phyloP scores from a whole-genome alignment of 2,113 vertebrate genomes.

The Pachycephala philippinensis region DNA sequence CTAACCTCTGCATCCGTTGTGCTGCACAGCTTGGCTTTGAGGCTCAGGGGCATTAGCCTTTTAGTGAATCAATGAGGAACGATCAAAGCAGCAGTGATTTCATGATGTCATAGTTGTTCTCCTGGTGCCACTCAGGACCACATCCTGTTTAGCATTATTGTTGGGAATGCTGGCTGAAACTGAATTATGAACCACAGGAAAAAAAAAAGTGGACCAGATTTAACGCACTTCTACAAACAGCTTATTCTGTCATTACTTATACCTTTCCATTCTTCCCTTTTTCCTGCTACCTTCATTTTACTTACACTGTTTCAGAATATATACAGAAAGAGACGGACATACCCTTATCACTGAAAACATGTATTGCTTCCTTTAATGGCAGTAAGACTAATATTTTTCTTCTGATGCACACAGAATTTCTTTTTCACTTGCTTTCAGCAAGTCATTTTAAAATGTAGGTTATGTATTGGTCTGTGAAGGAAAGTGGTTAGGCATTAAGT shows the following conservation, averaged over 20 bases:
- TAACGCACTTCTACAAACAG: not conserved
- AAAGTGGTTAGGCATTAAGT: not conserved
- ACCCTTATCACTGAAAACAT: not conserved
- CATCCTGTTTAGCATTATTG: not conserved
- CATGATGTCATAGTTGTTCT: not conserved
- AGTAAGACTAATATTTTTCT: not conserved
- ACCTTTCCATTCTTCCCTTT: not conserved
- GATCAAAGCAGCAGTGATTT: not conserved
- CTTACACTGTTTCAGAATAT: not conserved
- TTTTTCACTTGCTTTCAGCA: not conserved
- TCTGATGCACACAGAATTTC: not conserved
- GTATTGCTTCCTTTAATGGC: not conserved
- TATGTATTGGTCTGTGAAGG: not conserved
- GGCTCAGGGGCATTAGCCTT: not conserved
- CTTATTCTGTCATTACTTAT: not conserved
- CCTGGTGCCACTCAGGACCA: not conserved
- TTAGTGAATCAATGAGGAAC: not conserved
- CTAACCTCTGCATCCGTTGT: not conserved
- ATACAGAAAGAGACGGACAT: rapidly evolving
- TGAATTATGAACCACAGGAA: not conserved
- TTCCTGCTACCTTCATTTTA: not conserved
- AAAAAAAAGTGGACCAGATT: not conserved
- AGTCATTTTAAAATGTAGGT: not conserved
- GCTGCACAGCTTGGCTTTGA: not conserved
- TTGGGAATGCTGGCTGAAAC: not conserved